These are phyloP conservation scores for Lepeophtheirus nordmannii DNA, from an alignment of 2,888 invertebrate species.

Conservation along the genomic window DNA sequence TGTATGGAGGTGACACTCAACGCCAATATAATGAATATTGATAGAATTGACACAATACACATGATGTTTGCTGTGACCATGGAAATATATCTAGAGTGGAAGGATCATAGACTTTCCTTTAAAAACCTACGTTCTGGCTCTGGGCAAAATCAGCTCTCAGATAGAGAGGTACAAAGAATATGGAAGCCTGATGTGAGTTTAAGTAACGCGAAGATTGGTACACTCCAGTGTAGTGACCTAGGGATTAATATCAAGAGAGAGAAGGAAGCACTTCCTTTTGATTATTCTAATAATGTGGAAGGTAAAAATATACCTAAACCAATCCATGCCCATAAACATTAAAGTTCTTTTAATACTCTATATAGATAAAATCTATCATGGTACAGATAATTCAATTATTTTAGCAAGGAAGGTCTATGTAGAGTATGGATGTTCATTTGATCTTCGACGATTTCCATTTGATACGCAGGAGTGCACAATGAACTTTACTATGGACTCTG, in stretches of 20 bases:
- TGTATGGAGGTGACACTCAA: not conserved
- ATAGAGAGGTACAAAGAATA: conserved; percentile 1
- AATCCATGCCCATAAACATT: not conserved
- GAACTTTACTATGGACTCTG: conserved; percentile 19
- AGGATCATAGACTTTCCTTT: conserved; percentile 7
- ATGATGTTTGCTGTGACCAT: conserved; percentile 21
- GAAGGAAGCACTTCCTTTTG: not conserved
- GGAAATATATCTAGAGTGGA: conserved; percentile 15
- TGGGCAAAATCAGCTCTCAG: conserved; percentile 13
- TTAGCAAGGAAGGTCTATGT: conserved; percentile 1
- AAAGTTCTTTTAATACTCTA: not conserved
- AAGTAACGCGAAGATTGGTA: conserved; percentile 5
- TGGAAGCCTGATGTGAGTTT: conserved; percentile 13
- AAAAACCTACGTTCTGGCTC: conserved; percentile 9
- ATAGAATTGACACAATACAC: conserved; percentile 9
- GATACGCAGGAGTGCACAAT: conserved; percentile 12
- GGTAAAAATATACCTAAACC: not conserved
- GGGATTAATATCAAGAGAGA: conserved; percentile 13
- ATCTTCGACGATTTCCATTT: conserved; percentile 12
- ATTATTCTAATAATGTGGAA: not conserved
- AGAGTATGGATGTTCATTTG: conserved; percentile 16
- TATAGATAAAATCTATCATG: conserved; percentile 15
- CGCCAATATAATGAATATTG: conserved; percentile 7
- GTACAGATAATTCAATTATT: conserved; percentile 7
- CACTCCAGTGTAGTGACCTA: conserved; percentile 5